Base-by-base conservation (phyloP, 2,797 vertebrate genomes). In the Bovichtus diacanthus region DNA sequence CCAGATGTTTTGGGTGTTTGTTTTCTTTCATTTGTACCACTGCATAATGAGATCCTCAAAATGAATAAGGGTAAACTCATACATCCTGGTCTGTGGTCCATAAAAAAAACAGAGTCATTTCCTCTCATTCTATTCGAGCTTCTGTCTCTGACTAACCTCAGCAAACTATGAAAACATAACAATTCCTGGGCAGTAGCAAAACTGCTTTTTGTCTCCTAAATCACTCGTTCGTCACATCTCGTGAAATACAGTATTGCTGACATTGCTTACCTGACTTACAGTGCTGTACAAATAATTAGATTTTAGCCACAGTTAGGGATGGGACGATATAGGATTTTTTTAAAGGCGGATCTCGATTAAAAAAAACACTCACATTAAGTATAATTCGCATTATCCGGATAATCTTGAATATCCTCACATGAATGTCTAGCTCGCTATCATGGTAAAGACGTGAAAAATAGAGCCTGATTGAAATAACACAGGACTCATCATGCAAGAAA, bases 101-200 rank as follows among this genome's bases (percentile, higher is more conserved):
- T 11, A 59, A 56, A 87, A 31, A 54, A 86, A 70, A 58, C 69
- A 53, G 16, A 81, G 77, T 90, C 72, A 92, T 90, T 91, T 94
- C 91, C 90, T 90, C 47, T 73, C 16, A 55, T 47, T 82, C 43
- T 63, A 23, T 27, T 50, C n/a, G 10, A 60, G 41, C 43, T 27
- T 81, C 46, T 75, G 68, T 78, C 80, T 77, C 46, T 74, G 10
- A 64, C 16, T 2, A 66, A 77, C 51, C 23, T 77, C 72, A 74
- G 62, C 39, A 80, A 79, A 39, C 53, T 53, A 55, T 38, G 36
- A 73, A 39, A 74, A 38, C 19, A 54, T 2, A 50, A 44, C 50
- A 66, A 47, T 58, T 8, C 11, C 25, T 43, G 9, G 13, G 7
- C 21, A 9, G 49, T 12, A 21, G 36, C 43, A 71, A 31, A 74